Evolutionary conservation across 37 sponge, comb jelly and placozoan species (phyloP).

Genomic region (Diacarnus erythraeanus): DNA sequence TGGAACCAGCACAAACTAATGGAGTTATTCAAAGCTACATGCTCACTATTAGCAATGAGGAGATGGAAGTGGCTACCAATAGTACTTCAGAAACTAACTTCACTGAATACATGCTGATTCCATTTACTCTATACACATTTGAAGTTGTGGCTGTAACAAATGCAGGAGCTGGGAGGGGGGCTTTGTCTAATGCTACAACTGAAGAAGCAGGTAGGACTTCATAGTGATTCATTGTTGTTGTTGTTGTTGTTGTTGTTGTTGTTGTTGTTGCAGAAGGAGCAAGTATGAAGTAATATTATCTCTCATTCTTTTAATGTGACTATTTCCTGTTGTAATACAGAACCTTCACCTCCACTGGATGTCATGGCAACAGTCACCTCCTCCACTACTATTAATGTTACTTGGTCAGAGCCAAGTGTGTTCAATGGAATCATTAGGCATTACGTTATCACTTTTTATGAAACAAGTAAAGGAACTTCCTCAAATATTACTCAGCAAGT

Average conservation of each 20-base stretch:
- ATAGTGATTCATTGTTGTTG: too few relatives aligned
- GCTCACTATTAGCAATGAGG: slow-evolving; percentile 1
- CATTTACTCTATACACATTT: slow-evolving; percentile 35
- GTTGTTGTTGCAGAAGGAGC: too few relatives aligned
- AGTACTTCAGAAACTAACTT: slow-evolving; percentile 11
- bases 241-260: too few relatives aligned
- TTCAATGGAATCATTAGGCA: slow-evolving; percentile 41
- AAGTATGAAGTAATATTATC: too few relatives aligned
- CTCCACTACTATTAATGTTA: slow-evolving; percentile 58
- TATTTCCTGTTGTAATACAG: too few relatives aligned
- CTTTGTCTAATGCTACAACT: not conserved
- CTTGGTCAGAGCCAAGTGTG: slow-evolving; percentile 15
- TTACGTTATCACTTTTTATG: slow-evolving; percentile 9
- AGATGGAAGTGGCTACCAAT: too few relatives aligned
- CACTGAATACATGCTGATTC: not conserved
- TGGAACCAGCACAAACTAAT: slow-evolving; percentile 16
- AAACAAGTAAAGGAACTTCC: not conserved
- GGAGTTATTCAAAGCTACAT: slow-evolving; percentile 22
- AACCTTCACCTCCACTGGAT: slow-evolving; percentile 42
- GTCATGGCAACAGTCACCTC: slow-evolving; percentile 17
- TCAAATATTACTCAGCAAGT: slow-evolving; percentile 2
- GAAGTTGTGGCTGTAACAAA: slow-evolving; percentile 37
- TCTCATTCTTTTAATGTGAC: too few relatives aligned
- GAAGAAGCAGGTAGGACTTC: slow-evolving; percentile 15
- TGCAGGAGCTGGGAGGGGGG: not conserved